These are phyloP conservation scores for Bucco capensis DNA, from an alignment of 2,113 vertebrate species.

Conservation along the genomic window DNA sequence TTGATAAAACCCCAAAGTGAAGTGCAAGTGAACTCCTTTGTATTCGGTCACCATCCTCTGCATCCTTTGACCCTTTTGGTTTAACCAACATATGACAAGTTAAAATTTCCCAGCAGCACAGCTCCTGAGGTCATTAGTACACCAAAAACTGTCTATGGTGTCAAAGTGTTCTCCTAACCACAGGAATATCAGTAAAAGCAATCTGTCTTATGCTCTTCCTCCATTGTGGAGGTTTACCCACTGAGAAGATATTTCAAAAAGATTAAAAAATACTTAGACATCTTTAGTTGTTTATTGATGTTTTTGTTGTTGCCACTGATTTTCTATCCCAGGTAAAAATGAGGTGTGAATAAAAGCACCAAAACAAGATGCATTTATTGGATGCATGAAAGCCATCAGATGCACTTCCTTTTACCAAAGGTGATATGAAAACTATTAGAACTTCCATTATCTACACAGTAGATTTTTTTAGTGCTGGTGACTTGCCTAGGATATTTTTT, in stretches of 20 bases:
- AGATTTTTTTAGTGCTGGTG: background rate
- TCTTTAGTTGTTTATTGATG: background rate
- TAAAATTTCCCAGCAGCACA: background rate
- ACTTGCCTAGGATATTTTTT: background rate
- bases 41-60: background rate
- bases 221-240: background rate
- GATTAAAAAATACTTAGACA: background rate
- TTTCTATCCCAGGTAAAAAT: background rate
- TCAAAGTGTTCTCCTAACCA: background rate
- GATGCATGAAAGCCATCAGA: background rate
- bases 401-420: background rate
- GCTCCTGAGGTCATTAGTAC: background rate
- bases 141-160: background rate
- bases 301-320: background rate
- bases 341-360: background rate
- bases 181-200: background rate
- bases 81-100: background rate
- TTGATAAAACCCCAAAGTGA: background rate
- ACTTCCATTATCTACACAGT: background rate
- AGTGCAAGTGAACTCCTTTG: background rate
- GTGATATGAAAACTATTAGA: background rate
- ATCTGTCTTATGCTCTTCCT: background rate
- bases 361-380: background rate
- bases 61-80: background rate
- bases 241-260: background rate